Evolutionary conservation across 2,113 vertebrate genomes (phyloP), one percentile per base, ranked within the genome.

Genomic region (Vireo altiloquus): DNA sequence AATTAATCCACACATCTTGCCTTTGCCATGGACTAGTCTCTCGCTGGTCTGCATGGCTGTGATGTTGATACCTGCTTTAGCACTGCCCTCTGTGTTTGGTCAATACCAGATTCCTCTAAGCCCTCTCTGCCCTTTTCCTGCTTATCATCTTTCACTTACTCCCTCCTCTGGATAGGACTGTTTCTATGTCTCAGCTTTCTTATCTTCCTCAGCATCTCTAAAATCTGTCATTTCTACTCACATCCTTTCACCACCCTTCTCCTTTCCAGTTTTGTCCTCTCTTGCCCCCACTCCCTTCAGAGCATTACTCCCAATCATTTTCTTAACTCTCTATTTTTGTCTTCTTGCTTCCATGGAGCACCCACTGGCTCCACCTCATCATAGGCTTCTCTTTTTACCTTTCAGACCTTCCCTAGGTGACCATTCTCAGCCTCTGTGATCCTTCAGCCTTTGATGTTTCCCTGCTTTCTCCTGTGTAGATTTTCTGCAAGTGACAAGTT

Each of bases 1-100:
- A 46, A 46, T 83, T 13, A 63, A 53, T 46, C 37, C 2, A 2
- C 42, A 63, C 30, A 56, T 44, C 50, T 77, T 0, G 0, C 13
- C 31, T 94, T 91, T 89, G 28, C 40, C 7, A 21, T 49, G 46
- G 69, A 74, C 42, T 49, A 25, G 3, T 72, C 35, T 39, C 31
- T 57, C 1, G 0, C 6, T 59, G 69, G 19, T 61, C 60, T 57
- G 50, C 28, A 74, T 57, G 65, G 8, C 19, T 88, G 22, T 0
- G 0, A 11, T 49, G 42, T 9, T 53, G 19, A 4, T 37, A 47
- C 2, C 28, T 74, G 47, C 28, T 78, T 59, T 30, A 91, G 28
- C 53, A 84, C 37, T 37, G 31, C 47, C 59, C 10, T 66, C 25
- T 74, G n/a, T 46, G 53, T 78, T 84, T 66, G 53, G 39, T 61